Evolutionary conservation across 2,888 invertebrate species (phyloP), one percentile per base, ranked within the genome.

Genomic region (Noctua comes): DNA sequence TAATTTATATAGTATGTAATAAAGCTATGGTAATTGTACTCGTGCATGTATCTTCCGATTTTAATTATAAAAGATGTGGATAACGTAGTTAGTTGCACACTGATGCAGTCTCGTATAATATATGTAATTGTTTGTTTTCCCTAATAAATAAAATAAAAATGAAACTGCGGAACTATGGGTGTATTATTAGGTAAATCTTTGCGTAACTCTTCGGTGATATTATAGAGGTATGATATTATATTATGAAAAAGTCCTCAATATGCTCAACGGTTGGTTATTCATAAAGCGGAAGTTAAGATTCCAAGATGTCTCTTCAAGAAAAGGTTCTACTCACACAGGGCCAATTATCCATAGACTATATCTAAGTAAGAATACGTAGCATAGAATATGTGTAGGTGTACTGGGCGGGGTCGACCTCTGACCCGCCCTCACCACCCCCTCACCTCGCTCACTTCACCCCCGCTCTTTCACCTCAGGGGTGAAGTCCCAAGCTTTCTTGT

Each of bases 401-500:
- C 89, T 83, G 94, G 93, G 93, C 93, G 94, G 93, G 91, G 93
- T 88, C 95, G 95, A 95, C 95, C 95, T 93, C 84, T 95, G 94
- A 95, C 94, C 95, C 95, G 94, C 94, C 95, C 93, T 92, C 74
- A 64, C 86, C 84, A 84, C 88, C 91, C 90, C 91, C 91, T 90
- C 91, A 91, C 93, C 92, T 90, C 90, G 86, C 90, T 76, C 91
- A 84, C 90, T 91, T 89, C 91, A 91, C 92, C 92, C 91, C 92
- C 92, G 92, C 92, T 86, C 91, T 91, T 88, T 92, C 92, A 91
- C 93, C 92, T 91, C 87, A 89, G 88, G 93, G 93, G 92, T 93
- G 93, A 91, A 90, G 83, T 70, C 82, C 79, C 87, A 85, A 87
- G 84, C 82, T 86, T 90, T 88, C 91, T 87, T 83, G 80, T 87